These are phyloP conservation scores for Calyptomena viridis DNA, from an alignment of 2,113 vertebrate genomes.

Conservation along the genomic window DNA sequence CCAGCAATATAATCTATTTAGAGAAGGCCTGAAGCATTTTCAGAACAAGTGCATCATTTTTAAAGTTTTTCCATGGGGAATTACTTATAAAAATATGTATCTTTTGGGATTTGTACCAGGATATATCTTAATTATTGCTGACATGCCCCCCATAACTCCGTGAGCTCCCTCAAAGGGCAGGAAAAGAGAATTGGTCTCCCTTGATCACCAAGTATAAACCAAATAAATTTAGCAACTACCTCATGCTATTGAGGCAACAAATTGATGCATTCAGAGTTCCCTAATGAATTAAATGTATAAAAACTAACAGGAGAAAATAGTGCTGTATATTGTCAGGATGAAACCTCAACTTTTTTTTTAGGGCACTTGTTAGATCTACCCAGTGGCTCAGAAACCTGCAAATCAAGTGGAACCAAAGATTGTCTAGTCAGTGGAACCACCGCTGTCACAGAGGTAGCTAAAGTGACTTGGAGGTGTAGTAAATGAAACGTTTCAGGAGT, in stretches of 20 bases:
- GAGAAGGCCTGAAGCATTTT: slow-evolving; percentile 55
- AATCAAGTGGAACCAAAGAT: not conserved
- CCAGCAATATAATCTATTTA: slow-evolving; percentile 58
- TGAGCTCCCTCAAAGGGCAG: slow-evolving; percentile 59
- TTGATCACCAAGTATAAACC: slow-evolving; percentile 52
- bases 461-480: not conserved
- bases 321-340: not conserved
- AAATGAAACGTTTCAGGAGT: not conserved
- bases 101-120: slow-evolving; percentile 49
- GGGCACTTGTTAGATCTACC: not conserved
- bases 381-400: not conserved
- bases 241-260: slow-evolving; percentile 41
- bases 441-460: not conserved
- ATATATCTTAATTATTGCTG: slow-evolving; percentile 70
- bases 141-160: slow-evolving; percentile 60
- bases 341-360: not conserved
- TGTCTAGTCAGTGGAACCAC: not conserved
- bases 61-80: slow-evolving; percentile 38
- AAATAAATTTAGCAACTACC: slow-evolving; percentile 60
- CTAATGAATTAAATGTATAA: slow-evolving; percentile 21
- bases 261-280: slow-evolving; percentile 34
- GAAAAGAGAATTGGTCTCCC: slow-evolving; percentile 58
- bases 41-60: slow-evolving; percentile 59
- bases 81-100: slow-evolving; percentile 61
- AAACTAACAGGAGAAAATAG: not conserved